A percentile compares a stretch with the other conserved stretches of the same genome.
These are phyloP conservation scores for Protonibea diacanthus DNA, from an alignment of 2,797 vertebrate genomes.

Conservation along the genomic window DNA sequence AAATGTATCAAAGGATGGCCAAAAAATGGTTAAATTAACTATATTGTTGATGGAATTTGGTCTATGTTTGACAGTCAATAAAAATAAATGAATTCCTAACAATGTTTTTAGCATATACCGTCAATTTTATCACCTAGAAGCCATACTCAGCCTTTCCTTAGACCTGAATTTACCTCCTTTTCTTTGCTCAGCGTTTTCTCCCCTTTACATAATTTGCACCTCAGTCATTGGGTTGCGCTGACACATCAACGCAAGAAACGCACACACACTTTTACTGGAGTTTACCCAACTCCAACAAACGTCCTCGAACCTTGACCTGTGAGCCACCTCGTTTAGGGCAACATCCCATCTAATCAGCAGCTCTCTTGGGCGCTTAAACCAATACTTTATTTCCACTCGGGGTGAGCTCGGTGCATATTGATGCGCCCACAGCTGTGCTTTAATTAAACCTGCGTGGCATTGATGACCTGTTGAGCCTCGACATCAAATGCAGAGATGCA, in stretches of 20 bases:
- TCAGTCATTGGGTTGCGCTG: neutral
- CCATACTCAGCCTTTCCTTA: conserved; percentile 2
- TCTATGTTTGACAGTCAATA: conserved; percentile 8
- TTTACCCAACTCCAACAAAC: neutral
- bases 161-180: neutral
- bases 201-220: neutral
- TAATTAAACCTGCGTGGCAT: conserved; percentile 57
- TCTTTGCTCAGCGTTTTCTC: conserved; percentile 27
- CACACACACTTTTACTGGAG: neutral
- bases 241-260: conserved; percentile 1
- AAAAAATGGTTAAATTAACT: neutral
- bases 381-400: neutral
- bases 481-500: conserved; percentile 30
- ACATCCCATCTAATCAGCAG: conserved; percentile 21
- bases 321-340: neutral
- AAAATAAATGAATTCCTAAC: conserved; percentile 15
- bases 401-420: conserved; percentile 22
- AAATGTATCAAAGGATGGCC: no score
- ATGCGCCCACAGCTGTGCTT: conserved; percentile 45
- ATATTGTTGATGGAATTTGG: conserved; percentile 13
- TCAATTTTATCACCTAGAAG: neutral
- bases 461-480: conserved; percentile 48
- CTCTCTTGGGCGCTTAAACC: conserved; percentile 7
- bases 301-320: conserved; percentile 25
- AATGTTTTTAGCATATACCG: neutral